These are phyloP conservation scores for Bombyx mandarina DNA, from an alignment of 1,140 invertebrate genomes.

Conservation along the genomic window DNA sequence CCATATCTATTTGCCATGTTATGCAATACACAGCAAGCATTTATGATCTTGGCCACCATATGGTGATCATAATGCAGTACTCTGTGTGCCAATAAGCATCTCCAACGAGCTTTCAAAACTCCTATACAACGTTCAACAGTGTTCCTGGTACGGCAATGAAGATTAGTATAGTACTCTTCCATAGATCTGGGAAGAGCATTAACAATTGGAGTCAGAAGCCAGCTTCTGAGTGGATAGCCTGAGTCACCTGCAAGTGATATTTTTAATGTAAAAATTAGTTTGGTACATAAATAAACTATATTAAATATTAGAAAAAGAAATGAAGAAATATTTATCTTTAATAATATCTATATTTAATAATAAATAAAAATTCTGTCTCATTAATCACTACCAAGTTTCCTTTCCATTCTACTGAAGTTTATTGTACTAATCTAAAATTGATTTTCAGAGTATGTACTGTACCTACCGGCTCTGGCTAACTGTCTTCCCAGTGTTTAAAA, in stretches of 20 bases:
- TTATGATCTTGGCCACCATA: too few relatives aligned
- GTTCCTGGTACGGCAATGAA: slow-evolving; percentile 14
- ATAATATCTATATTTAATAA: too few relatives aligned
- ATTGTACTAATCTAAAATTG: slow-evolving; percentile 5
- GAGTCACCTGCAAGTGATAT: slow-evolving; percentile 15
- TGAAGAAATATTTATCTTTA: too few relatives aligned
- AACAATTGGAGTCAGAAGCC: slow-evolving; percentile 19
- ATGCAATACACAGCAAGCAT: slow-evolving; percentile 21
- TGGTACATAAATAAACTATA: neutral
- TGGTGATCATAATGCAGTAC: too few relatives aligned
- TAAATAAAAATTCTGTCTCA: too few relatives aligned
- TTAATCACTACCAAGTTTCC: neutral
- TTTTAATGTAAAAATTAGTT: neutral
- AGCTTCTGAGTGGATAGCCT: slow-evolving; percentile 17
- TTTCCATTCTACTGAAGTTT: neutral
- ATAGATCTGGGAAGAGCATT: slow-evolving; percentile 7
- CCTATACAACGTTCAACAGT: too few relatives aligned
- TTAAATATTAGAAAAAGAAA: neutral
- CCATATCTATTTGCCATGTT: slow-evolving; percentile 8
- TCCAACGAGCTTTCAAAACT: too few relatives aligned
- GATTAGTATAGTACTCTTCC: too few relatives aligned
- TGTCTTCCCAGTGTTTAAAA: too few relatives aligned
- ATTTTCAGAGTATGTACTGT: too few relatives aligned
- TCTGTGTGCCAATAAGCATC: too few relatives aligned
- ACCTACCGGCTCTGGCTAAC: too few relatives aligned